Evolutionary conservation across 2,113 vertebrate species (phyloP).

Genomic region (Corythoichthys haematopterus): DNA sequence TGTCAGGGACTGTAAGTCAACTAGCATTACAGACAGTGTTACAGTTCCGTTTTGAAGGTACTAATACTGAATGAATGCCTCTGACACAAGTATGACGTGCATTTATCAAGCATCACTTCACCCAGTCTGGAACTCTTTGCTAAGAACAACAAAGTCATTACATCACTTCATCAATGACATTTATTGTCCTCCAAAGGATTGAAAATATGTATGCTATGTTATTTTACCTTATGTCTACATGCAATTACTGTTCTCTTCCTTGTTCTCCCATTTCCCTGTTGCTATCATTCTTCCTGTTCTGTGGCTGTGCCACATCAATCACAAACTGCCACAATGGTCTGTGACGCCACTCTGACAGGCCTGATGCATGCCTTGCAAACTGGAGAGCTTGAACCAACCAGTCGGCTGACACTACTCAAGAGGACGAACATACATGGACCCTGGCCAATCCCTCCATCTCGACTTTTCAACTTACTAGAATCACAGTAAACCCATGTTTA

Average conservation of each 20-base stretch:
- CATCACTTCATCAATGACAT: conserved; percentile 23
- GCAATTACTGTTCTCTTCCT: conserved; percentile 22
- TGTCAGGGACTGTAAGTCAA: too few relatives aligned
- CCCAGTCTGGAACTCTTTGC: not conserved
- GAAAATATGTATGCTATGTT: not conserved
- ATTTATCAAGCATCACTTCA: not conserved
- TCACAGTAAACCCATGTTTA: not conserved
- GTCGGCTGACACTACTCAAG: conserved; percentile 21
- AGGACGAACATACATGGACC: conserved; percentile 59
- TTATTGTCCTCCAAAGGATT: not conserved
- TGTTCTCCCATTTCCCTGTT: conserved; percentile 60
- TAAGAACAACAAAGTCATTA: not conserved
- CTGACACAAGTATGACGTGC: not conserved
- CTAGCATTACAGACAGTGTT: not conserved
- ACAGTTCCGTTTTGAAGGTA: not conserved
- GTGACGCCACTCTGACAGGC: conserved; percentile 58
- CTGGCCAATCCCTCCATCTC: conserved; percentile 19
- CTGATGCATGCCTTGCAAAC: conserved; percentile 50
- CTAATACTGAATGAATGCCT: not conserved
- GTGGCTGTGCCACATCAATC: conserved; percentile 71
- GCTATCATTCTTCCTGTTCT: conserved; percentile 42
- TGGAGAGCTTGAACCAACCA: conserved; percentile 30
- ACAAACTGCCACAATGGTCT: conserved; percentile 61
- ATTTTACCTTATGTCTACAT: not conserved
- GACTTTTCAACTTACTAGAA: not conserved